These are phyloP conservation scores for Oryzias dopingdopingensis DNA, from an alignment of 2,797 vertebrate species.

Conservation along the genomic window DNA sequence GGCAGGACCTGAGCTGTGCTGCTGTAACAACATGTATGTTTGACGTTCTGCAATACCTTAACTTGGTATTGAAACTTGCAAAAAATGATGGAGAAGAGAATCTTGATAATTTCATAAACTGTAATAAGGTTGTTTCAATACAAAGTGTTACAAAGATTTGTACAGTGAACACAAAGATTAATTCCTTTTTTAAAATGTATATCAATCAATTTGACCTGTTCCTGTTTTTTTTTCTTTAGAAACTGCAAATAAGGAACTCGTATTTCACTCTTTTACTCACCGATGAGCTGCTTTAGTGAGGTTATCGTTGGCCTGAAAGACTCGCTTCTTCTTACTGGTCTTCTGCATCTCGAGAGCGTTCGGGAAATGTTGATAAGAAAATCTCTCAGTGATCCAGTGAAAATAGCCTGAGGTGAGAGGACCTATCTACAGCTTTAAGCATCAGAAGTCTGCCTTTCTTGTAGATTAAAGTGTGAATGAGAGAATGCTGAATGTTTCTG, in stretches of 20 bases:
- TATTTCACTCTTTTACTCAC: constrained; percentile 35
- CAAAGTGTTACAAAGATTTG: too few relatives aligned
- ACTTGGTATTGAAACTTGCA: background rate
- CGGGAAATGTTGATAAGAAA: background rate
- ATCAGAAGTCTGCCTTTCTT: too few relatives aligned
- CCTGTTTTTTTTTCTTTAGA: too few relatives aligned
- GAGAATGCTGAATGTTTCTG: background rate
- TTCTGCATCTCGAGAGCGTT: constrained; percentile 46
- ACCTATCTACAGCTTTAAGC: too few relatives aligned
- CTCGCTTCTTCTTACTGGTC: constrained; percentile 29
- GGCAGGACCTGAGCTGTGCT: background rate
- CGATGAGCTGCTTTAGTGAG: constrained; percentile 30
- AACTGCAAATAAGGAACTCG: too few relatives aligned
- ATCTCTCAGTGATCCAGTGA: background rate
- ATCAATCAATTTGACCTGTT: too few relatives aligned
- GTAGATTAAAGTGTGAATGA: background rate
- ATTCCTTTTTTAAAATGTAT: too few relatives aligned
- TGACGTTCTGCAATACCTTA: background rate
- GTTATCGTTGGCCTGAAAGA: constrained; percentile 4
- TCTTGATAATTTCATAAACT: too few relatives aligned
- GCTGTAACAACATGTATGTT: background rate
- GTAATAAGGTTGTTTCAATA: too few relatives aligned
- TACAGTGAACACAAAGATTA: too few relatives aligned
- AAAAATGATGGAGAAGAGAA: background rate
- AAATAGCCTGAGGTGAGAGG: background rate